Base-by-base conservation (phyloP, 2,797 vertebrate genomes). In the Pteronotus mesoamericanus region DNA sequence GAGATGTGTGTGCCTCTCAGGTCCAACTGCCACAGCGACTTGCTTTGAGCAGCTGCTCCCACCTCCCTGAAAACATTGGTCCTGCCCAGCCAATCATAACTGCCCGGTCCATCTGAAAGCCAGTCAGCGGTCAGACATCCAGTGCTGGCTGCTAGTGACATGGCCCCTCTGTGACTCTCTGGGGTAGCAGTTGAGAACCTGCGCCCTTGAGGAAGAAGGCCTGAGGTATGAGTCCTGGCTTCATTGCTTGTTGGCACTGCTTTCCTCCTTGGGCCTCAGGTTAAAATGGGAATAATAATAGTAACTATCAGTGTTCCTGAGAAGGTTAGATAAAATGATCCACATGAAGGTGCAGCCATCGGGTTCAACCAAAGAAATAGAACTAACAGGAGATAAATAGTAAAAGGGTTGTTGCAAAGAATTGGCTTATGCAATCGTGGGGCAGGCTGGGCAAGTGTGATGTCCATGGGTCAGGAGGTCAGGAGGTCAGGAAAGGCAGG, bases 111-210 rank as follows among this genome's bases (percentile, higher is more conserved):
- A 3, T 66, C 53, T 39, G n/a, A 39, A 68, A n/a, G 9, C 37
- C 0, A 0, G 24, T 21, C 34, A n/a, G n/a, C 1, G 0, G 24
- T 19, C 34, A 29, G 26, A 6, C 2, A 0, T 10, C 29, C 51
- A 19, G 82, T 0, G 0, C 39, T 1, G 15, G 32, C 83, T 46
- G 34, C 79, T 44, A 0, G 3, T 6, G 1, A 24, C 16, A 0
- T 0, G 15, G 22, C 44, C 0, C 42, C 77, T 24, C 78, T 51
- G 8, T 18, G 7, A 37, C 21, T 11, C 44, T 74, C 34, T 0
- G 10, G 16, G 0, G 11, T 0, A 12, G 24, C 19, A 7, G 55
- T 15, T 44, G 44, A 85, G 71, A 59, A 34, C 37, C 4, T 1
- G 11, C 53, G 21, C 77, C 46, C 78, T 4, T 16, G 46, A 86